Evolutionary conservation across 1,140 invertebrate species (phyloP).

Genomic region (Neodiprion pinetum): DNA sequence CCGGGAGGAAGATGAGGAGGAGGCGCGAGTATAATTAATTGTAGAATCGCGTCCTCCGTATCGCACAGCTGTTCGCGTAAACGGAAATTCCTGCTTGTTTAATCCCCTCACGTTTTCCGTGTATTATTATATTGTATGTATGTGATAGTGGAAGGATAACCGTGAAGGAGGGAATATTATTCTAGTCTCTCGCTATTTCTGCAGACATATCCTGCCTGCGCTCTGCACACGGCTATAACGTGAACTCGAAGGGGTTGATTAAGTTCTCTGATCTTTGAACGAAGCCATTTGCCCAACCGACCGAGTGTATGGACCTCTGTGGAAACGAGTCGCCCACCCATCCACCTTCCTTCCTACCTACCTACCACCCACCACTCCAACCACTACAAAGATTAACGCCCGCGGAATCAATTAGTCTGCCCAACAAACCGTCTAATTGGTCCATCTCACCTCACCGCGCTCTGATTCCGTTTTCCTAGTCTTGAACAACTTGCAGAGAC

Average conservation of each 20-base stretch:
- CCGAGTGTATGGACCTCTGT: not conserved
- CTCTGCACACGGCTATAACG: not conserved
- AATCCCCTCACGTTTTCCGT: not conserved
- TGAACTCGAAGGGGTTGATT: not conserved
- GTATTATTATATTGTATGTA: no score
- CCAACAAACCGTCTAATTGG: slow-evolving; percentile 52
- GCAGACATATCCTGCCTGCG: not conserved
- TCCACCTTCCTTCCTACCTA: no score
- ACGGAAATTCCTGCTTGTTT: not conserved
- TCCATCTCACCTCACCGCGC: not conserved
- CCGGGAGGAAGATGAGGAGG: no score
- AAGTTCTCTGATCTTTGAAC: not conserved
- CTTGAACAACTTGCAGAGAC: no score
- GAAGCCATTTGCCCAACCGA: not conserved
- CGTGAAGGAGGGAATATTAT: not conserved
- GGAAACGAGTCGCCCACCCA: not conserved
- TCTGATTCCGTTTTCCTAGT: not conserved
- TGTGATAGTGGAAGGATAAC: no score
- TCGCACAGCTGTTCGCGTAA: not conserved
- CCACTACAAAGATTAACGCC: slow-evolving; percentile 48
- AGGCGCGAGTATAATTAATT: not conserved
- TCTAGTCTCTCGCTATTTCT: not conserved
- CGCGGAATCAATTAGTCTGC: slow-evolving; percentile 54
- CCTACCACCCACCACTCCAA: not conserved
- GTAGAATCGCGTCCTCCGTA: not conserved